Evolutionary conservation across 2,113 vertebrate genomes (phyloP).

Genomic region (Pollimyrus isidori): DNA sequence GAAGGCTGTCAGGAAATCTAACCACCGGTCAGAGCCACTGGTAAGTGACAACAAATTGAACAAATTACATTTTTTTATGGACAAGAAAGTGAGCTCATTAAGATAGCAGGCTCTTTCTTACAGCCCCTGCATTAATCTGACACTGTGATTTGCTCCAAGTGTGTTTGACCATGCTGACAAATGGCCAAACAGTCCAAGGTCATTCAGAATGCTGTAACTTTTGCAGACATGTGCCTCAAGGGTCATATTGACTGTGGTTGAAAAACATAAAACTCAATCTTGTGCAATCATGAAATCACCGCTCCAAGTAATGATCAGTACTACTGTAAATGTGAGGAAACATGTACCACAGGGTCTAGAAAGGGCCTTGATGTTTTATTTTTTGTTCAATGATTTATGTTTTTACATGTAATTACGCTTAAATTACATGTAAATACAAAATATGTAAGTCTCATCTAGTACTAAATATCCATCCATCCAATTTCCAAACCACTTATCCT

Average conservation of each 20-base stretch:
- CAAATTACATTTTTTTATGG: background rate
- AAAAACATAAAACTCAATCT: background rate
- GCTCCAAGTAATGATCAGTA: background rate
- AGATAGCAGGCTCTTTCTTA: background rate
- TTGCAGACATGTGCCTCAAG: background rate
- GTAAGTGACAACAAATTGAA: background rate
- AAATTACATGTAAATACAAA: background rate
- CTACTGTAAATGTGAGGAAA: background rate
- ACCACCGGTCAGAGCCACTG: background rate
- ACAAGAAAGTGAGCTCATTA: background rate
- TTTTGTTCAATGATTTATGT: background rate
- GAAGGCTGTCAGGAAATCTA: background rate
- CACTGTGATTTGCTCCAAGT: background rate
- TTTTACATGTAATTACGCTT: background rate
- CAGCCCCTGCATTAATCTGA: background rate
- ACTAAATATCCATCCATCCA: background rate
- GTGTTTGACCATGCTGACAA: background rate
- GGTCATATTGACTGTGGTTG: background rate
- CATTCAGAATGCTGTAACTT: background rate
- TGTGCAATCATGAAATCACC: background rate
- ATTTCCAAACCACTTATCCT: too few relatives aligned
- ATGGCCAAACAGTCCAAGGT: background rate
- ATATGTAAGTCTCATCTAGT: background rate
- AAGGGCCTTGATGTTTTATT: background rate
- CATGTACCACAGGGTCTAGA: background rate